Evolutionary conservation across 2,113 vertebrate genomes (phyloP), one percentile per base, ranked within the genome.

Genomic region (Chamaetylas fuelleborni): DNA sequence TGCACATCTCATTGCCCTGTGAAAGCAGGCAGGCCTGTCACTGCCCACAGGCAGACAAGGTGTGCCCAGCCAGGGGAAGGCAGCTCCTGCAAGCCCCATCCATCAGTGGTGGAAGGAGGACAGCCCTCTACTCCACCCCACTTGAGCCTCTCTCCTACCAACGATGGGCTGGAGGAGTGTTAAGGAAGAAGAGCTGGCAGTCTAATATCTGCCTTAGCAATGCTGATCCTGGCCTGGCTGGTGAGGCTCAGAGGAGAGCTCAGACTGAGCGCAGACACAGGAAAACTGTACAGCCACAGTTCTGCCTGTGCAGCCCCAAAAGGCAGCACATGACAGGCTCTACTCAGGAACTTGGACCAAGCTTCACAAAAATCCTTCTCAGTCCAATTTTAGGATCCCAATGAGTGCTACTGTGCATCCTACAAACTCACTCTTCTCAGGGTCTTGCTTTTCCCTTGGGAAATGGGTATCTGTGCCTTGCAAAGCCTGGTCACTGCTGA

Each of bases 151-250:
- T 14, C 24, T 20, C 12, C 6, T 11, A 5, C 22, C 2, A 1
- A 34, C 1, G 2, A 34, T 5, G 34, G n/a, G 48, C 24, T 42
- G 48, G 19, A 12, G 13, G 4, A 50, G 19, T 1, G 1, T 12
- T 24, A 33, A 61, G 56, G 45, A 71, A 48, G 64, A 74, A 67
- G 43, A 1, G 6, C 33, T 57, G 29, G 53, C 28, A 66, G 10
- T 3, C 4, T 11, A 4, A 23, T 34, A 19, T 74, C 80, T 82
- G 65, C 53, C 70, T 34, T 47, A 1, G 6, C 1, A 1, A 25
- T 31, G 53, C 34, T 77, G 54, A 34, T 38, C 23, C 13, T 4
- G 13, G 24, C 17, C 61, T 58, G 43, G 54, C 22, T 7, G 5
- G 14, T 2, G 6, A 80, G 33, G 62, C 57, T 82, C 1, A 4